Evolutionary conservation across 2,113 vertebrate genomes (phyloP).

Genomic region (Aldabrachelys gigantea): DNA sequence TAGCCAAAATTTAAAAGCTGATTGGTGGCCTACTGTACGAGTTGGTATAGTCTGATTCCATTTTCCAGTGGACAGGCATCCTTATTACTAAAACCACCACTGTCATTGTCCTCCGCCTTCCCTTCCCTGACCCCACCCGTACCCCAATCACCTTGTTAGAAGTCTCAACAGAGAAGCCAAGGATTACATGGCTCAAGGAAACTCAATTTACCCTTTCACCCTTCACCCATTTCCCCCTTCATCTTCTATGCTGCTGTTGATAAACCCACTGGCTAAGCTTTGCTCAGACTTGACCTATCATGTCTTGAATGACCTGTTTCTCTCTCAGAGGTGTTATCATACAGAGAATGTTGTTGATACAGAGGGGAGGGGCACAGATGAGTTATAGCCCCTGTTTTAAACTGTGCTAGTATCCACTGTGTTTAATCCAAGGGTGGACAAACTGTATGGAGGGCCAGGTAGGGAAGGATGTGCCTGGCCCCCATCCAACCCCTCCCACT

Average conservation of each 20-base stretch:
- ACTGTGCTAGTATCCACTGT: not conserved
- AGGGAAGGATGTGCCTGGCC: too few relatives aligned
- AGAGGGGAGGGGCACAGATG: not conserved
- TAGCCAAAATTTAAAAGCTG: fast-evolving
- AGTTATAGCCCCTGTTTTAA: not conserved
- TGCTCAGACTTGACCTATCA: not conserved
- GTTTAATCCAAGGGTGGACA: not conserved
- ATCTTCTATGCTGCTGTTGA: not conserved
- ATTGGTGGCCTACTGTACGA: not conserved
- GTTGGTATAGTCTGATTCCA: not conserved
- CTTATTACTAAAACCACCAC: not conserved
- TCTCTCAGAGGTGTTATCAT: not conserved
- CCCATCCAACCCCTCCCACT: too few relatives aligned
- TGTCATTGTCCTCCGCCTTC: not conserved
- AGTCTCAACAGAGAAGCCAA: not conserved
- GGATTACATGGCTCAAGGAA: not conserved
- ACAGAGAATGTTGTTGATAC: not conserved
- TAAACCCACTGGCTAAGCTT: not conserved
- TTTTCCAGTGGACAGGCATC: not conserved
- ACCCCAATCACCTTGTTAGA: not conserved
- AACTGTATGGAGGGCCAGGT: too few relatives aligned
- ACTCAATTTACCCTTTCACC: not conserved
- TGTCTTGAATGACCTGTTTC: not conserved
- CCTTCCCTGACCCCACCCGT: too few relatives aligned
- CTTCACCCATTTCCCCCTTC: not conserved